Percentiles rank a stretch among this genome's conserved stretches.
These are phyloP conservation scores for Turritopsis dohrnii DNA, from an alignment of 30 jellyfish, hydroid and myxozoan genomes.

Conservation along the genomic window DNA sequence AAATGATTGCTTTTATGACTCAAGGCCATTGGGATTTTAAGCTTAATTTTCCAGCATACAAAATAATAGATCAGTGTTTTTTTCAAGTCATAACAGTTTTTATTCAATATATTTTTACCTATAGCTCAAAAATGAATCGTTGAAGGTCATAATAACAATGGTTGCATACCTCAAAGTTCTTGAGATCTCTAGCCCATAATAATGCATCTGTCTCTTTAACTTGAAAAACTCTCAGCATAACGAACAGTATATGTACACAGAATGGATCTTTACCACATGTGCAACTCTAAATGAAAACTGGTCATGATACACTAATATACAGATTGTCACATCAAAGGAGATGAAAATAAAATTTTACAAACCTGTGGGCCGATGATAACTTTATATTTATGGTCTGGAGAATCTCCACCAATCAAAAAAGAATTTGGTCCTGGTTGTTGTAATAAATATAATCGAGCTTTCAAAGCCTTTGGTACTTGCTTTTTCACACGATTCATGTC, in stretches of 20 bases:
- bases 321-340: too few relatives aligned
- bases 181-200: constrained; percentile 83
- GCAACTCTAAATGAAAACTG: constrained; percentile 54
- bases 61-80: too few relatives aligned
- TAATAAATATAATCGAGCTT: constrained; percentile 82
- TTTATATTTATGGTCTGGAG: constrained; percentile 92
- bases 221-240: constrained; percentile 91
- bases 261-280: constrained; percentile 94
- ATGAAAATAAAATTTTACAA: background rate
- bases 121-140: too few relatives aligned
- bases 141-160: too few relatives aligned
- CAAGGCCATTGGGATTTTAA: too few relatives aligned
- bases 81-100: too few relatives aligned
- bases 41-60: too few relatives aligned
- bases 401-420: constrained; percentile 94
- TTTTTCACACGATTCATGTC: constrained; percentile 75
- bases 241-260: constrained; percentile 85
- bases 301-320: too few relatives aligned
- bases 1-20: too few relatives aligned
- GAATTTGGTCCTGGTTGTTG: constrained; percentile 95
- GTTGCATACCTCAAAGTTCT: constrained; percentile 72
- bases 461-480: constrained; percentile 70
- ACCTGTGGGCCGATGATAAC: constrained; percentile 97
- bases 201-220: constrained; percentile 83
- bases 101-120: too few relatives aligned